These are phyloP conservation scores for Callaeas wilsoni DNA, from an alignment of 2,113 vertebrate species.

Conservation along the genomic window DNA sequence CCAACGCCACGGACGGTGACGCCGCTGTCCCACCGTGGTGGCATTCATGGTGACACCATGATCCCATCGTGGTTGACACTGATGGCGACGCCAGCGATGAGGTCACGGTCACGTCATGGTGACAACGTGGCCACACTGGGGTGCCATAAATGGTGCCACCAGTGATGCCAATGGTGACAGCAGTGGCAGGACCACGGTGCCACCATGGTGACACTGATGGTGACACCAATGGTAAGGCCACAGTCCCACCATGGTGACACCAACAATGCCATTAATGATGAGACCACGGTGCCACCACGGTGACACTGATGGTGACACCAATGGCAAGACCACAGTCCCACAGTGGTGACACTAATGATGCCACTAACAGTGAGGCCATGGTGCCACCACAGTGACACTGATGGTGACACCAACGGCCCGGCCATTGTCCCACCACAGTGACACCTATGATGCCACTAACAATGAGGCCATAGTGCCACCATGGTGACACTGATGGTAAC, in stretches of 20 bases:
- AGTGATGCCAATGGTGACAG: neutral
- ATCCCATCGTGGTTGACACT: neutral
- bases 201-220: neutral
- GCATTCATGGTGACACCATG: neutral
- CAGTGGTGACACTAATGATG: neutral
- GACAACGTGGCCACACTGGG: neutral
- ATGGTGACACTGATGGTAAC: no score
- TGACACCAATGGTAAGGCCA: neutral
- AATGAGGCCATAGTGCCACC: no score
- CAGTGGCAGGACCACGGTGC: neutral
- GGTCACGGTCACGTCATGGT: neutral
- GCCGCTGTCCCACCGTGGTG: neutral
- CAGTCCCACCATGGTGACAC: fast-evolving
- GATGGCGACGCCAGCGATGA: neutral
- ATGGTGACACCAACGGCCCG: fast-evolving
- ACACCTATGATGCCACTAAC: no score
- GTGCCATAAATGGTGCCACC: neutral
- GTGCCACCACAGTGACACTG: no score
- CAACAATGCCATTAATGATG: fast-evolving
- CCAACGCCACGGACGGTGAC: no score
- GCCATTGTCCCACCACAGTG: fast-evolving
- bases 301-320: neutral
- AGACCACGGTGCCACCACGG: fast-evolving
- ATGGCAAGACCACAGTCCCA: fast-evolving
- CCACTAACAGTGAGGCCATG: fast-evolving